Conservation (phyloP, 2,888 invertebrate species). For the Petrolisthes manimaculis region DNA sequence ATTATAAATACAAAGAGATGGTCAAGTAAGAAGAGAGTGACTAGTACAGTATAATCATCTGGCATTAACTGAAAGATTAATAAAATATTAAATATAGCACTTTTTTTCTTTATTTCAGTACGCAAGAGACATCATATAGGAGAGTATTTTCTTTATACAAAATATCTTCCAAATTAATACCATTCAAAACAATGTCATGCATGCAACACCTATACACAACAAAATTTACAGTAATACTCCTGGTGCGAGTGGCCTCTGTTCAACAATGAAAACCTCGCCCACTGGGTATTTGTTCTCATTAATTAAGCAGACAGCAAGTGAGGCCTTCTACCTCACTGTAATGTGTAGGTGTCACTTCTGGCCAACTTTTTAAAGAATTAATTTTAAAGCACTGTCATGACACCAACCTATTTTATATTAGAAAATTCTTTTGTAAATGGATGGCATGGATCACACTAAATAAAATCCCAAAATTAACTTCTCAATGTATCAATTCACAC, state of each 20-base stretch:
- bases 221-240: constrained; percentile 46
- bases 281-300: not conserved
- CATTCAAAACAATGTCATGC: constrained; percentile 60
- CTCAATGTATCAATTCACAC: not conserved
- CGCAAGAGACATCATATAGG: constrained; percentile 56
- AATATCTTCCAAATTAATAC: constrained; percentile 60
- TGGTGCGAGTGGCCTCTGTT: constrained; percentile 44
- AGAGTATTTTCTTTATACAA: constrained; percentile 62
- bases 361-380: not conserved
- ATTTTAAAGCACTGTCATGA: not conserved
- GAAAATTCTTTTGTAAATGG: not conserved
- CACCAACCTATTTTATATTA: constrained; percentile 10
- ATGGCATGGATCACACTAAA: not conserved
- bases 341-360: not conserved
- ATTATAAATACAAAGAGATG: no score
- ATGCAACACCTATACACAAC: constrained; percentile 60
- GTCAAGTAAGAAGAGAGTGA: no score
- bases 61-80: no score
- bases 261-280: constrained; percentile 17
- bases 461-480: not conserved
- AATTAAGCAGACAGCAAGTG: constrained; percentile 26
- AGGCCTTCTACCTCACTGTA: constrained; percentile 27
- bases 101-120: constrained; percentile 50
- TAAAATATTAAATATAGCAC: not conserved
- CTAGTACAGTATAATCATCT: no score